Conservation (phyloP, 2,888 invertebrate species). For the Adineta ricciae region DNA sequence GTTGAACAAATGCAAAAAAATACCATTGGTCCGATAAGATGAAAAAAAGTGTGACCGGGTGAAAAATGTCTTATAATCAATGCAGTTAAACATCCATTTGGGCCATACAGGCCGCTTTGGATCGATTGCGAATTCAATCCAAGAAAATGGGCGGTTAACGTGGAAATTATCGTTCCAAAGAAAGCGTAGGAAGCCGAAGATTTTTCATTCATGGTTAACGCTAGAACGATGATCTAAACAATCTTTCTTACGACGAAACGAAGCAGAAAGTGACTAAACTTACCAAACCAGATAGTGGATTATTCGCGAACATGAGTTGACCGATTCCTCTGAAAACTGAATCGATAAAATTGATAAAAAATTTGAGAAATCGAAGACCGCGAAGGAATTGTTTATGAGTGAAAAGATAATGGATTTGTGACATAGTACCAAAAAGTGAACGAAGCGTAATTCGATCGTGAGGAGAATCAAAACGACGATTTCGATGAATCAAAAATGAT, state of each 20-base stretch:
- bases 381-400: not conserved
- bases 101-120: not conserved
- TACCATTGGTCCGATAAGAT: not conserved
- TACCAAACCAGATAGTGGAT: not conserved
- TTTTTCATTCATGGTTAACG: not conserved
- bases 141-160: not conserved
- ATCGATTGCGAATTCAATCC: not conserved
- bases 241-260: too few relatives aligned
- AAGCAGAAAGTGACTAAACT: too few relatives aligned
- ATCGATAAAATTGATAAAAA: not conserved
- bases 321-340: not conserved
- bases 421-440: not conserved
- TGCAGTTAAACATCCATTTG: not conserved
- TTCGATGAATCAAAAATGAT: not conserved
- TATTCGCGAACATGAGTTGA: slow-evolving; percentile 10
- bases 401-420: not conserved
- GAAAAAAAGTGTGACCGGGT: not conserved
- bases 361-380: not conserved
- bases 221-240: not conserved
- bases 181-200: not conserved
- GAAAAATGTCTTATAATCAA: not conserved
- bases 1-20: not conserved
- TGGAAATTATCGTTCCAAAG: not conserved
- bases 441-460: not conserved
- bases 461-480: not conserved